phyloP scores from a whole-genome alignment of 2,888 invertebrate genomes.

The Drosophila lacicola region DNA sequence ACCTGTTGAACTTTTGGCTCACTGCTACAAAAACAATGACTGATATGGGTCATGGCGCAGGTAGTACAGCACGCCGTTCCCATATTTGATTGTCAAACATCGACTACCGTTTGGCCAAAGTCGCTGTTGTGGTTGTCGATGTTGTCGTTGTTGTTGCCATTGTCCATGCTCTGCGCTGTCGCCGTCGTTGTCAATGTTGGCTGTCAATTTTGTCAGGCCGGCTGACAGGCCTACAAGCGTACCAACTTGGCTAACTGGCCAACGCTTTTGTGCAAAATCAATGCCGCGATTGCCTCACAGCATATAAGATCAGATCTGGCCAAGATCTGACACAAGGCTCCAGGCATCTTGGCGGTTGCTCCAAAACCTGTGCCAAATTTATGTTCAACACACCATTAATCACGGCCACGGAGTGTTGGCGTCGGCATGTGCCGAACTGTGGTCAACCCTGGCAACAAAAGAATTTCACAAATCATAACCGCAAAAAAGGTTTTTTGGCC shows the following conservation, averaged over 20 bases:
- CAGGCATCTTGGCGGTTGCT: conserved; percentile 13
- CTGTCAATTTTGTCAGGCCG: conserved; percentile 78
- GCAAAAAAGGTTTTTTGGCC: conserved; percentile 54
- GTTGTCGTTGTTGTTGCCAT: conserved; percentile 27
- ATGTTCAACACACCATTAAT: conserved; percentile 69
- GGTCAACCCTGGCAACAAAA: conserved; percentile 48
- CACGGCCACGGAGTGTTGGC: conserved; percentile 58
- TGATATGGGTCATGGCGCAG: conserved; percentile 69
- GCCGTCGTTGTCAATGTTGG: conserved; percentile 73
- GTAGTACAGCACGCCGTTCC: conserved; percentile 56
- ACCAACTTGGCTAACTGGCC: conserved; percentile 66
- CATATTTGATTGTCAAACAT: conserved; percentile 78
- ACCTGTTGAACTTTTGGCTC: conserved; percentile 66
- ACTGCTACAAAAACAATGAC: conserved; percentile 28
- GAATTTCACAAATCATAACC: conserved; percentile 72
- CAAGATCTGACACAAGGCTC: conserved; percentile 28
- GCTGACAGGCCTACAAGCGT: conserved; percentile 74
- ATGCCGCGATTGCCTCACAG: conserved; percentile 46
- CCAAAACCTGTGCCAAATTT: conserved; percentile 66
- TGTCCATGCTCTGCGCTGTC: conserved; percentile 34
- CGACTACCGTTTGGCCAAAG: conserved; percentile 71
- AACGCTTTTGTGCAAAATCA: conserved; percentile 52
- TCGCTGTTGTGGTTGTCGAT: conserved; percentile 7
- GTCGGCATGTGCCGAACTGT: conserved; percentile 47
- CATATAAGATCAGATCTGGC: conserved; percentile 54